Base-by-base conservation (phyloP, 2,113 vertebrate species). In the Pachyramphus minor region DNA sequence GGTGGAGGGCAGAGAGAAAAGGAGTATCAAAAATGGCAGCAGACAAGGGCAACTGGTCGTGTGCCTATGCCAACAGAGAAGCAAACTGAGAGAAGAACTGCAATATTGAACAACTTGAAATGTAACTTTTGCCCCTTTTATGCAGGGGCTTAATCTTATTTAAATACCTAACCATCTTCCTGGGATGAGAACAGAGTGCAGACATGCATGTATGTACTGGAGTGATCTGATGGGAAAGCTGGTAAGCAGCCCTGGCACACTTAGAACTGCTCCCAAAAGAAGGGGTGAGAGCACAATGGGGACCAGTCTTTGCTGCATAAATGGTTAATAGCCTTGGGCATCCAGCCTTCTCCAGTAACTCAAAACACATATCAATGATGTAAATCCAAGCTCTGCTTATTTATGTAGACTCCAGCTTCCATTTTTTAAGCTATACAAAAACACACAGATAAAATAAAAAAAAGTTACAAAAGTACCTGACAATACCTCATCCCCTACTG, bases 221-320 rank as follows among this genome's bases (percentile, higher is more conserved):
- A 68, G 6, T 5, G 4, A 76, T 55, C 33, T 2, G 6, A 14
- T 17, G 24, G 16, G 16, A 45, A 81, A 49, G 31, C 19, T n/a
- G 18, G 23, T 23, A 25, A 87, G 44, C 22, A 87, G 33, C 33
- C 30, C 47, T 55, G 25, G 25, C 44, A 50, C 0, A 1, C 47
- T 71, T 37, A 30, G 44, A 80, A 62, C 31, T 33, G 20, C 53
- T 80, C 41, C 72, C 41, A 45, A 15, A 74, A 62, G 6, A 62
- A 58, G 71, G 24, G 20, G 14, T n/a, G 42, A 66, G 45, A 41
- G 12, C 0, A 1, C 0, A 2, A 30, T 2, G 42, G n/a, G 19
- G 30, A 76, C 17, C 8, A 45, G 22, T 9, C 15, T 83, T 56
- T 55, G 15, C 62, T 67, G 52, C 22, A 55, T 7, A 59, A 25